These are phyloP conservation scores for Drosophila sucinea DNA, from an alignment of 1,140 invertebrate genomes.

Conservation along the genomic window DNA sequence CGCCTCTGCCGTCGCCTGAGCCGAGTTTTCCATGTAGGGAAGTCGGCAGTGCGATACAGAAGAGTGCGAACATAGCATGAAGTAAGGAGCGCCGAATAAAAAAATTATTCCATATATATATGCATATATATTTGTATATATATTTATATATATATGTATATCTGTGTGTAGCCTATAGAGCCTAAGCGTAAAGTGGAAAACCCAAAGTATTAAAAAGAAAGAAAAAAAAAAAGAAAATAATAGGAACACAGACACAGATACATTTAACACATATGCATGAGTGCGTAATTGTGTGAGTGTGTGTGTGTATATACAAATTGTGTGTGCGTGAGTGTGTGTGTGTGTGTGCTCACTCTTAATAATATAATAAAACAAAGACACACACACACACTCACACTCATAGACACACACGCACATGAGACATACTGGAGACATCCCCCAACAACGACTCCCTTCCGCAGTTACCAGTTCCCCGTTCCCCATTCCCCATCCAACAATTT, in stretches of 20 bases:
- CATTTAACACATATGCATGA: conserved; percentile 23
- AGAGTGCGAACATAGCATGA: conserved; percentile 81
- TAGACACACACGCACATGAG: conserved; percentile 7
- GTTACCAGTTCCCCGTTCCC: not conserved
- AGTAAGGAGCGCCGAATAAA: conserved; percentile 77
- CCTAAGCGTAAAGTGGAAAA: conserved; percentile 67
- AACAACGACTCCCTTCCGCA: not conserved
- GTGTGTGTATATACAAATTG: conserved; percentile 21
- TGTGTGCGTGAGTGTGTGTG: conserved; percentile 16
- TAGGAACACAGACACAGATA: conserved; percentile 28
- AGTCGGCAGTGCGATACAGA: conserved; percentile 76
- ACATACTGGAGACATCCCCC: conserved; percentile 1
- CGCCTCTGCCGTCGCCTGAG: conserved; percentile 22
- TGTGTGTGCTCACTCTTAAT: conserved; percentile 14
- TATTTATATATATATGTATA: not conserved
- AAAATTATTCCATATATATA: conserved; percentile 14
- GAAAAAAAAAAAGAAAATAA: conserved; percentile 7
- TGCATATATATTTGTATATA: not conserved
- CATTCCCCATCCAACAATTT: not conserved
- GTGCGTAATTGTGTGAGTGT: conserved; percentile 37
- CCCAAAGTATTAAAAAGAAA: conserved; percentile 62
- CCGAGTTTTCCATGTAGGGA: conserved; percentile 77
- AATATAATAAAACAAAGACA: conserved; percentile 28
- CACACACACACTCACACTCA: conserved; percentile 7
- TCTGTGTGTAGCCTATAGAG: conserved; percentile 47